Conservation (phyloP, 2,888 invertebrate genomes). For the Perdita meconis region DNA sequence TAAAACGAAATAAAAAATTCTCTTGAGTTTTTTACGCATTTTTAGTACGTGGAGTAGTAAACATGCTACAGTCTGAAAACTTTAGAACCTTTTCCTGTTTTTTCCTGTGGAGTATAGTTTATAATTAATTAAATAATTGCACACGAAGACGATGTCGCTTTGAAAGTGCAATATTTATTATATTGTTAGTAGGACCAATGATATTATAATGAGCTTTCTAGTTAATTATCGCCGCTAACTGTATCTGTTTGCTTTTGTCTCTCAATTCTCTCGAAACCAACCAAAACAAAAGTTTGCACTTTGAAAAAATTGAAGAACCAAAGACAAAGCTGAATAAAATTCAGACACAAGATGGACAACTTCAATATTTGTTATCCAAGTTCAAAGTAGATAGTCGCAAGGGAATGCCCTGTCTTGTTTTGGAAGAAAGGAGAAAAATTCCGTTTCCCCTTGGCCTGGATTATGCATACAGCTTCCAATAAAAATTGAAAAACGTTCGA, state of each 20-base stretch:
- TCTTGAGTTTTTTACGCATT: background rate
- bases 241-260: too few relatives aligned
- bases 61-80: background rate
- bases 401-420: conserved; percentile 1
- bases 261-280: too few relatives aligned
- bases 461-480: conserved; percentile 21
- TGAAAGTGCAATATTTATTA: too few relatives aligned
- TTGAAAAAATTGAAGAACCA: too few relatives aligned
- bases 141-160: too few relatives aligned
- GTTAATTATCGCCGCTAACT: too few relatives aligned
- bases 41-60: too few relatives aligned
- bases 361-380: background rate
- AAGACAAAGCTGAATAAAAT: background rate
- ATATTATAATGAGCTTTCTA: too few relatives aligned
- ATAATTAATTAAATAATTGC: too few relatives aligned
- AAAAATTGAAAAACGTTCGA: background rate
- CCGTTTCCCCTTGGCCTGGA: conserved; percentile 48
- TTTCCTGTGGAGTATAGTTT: too few relatives aligned
- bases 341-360: background rate
- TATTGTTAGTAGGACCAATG: too few relatives aligned
- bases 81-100: background rate
- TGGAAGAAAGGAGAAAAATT: background rate
- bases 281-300: too few relatives aligned
- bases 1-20: background rate
- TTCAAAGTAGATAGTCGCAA: background rate